Conservation (phyloP, 2,113 vertebrate genomes). For the Apus apus region DNA sequence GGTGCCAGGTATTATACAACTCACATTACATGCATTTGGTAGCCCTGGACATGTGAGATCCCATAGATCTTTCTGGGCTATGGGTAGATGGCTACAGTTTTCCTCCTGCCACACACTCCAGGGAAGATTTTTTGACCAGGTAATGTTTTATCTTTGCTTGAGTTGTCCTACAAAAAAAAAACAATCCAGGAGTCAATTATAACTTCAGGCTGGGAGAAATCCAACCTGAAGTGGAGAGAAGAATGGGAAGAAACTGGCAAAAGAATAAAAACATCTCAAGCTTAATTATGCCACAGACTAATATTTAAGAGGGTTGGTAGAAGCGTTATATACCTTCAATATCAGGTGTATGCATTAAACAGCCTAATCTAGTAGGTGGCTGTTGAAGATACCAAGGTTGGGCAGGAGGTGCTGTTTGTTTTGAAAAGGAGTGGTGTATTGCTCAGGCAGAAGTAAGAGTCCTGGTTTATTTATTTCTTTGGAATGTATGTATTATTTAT, state of each 20-base stretch:
- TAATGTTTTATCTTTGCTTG: neutral
- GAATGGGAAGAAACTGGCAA: neutral
- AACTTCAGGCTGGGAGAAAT: neutral
- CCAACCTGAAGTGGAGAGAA: neutral
- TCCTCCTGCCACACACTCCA: neutral
- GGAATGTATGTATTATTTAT: neutral
- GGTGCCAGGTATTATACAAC: neutral
- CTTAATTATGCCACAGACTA: neutral
- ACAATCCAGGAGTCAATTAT: neutral
- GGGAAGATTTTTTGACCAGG: neutral
- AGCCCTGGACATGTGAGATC: neutral
- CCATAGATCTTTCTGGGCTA: neutral
- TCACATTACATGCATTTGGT: rapidly evolving
- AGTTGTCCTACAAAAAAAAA: neutral
- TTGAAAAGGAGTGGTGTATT: neutral
- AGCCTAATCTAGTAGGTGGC: neutral
- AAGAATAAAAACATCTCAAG: neutral
- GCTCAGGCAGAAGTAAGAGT: neutral
- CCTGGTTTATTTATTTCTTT: neutral
- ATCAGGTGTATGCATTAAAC: neutral
- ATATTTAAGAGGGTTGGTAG: neutral
- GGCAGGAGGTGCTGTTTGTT: neutral
- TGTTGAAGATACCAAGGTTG: neutral
- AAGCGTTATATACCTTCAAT: neutral
- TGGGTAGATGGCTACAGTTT: neutral